phyloP scores from a whole-genome alignment of 92 coral and sea anemone species.

The Virgularia gustaviana region DNA sequence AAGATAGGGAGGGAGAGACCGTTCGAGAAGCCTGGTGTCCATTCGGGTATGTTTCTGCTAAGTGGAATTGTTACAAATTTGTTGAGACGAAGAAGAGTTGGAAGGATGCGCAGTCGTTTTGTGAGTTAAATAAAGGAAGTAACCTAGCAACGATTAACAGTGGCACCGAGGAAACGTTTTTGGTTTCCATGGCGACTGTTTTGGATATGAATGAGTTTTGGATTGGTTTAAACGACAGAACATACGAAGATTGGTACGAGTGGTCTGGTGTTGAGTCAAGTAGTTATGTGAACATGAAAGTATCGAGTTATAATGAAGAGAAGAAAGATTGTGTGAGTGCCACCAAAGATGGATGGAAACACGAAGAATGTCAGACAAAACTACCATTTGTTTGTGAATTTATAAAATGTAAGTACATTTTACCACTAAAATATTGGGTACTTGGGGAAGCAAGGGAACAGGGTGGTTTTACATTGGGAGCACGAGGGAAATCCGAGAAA shows the following conservation, averaged over 20 bases:
- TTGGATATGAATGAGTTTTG: neutral
- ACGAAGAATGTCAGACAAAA: neutral
- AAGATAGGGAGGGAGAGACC: neutral
- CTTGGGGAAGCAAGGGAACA: no score
- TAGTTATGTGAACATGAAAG: neutral
- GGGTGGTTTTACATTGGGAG: no score
- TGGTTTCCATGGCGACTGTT: neutral
- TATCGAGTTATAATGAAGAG: neutral
- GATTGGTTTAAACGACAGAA: conserved; percentile 15
- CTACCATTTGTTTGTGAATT: conserved; percentile 9
- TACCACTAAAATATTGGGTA: no score
- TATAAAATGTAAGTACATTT: conserved; percentile 9
- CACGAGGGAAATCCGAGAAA: no score
- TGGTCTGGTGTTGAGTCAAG: neutral
- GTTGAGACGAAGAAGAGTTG: neutral
- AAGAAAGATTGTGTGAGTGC: conserved; percentile 5
- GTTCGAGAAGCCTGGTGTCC: conserved; percentile 9
- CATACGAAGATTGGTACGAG: neutral
- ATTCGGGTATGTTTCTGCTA: neutral
- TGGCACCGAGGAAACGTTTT: neutral
- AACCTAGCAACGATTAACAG: neutral
- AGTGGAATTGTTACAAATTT: conserved; percentile 8
- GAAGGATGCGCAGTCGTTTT: neutral
- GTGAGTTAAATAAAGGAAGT: conserved; percentile 1
- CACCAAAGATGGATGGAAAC: conserved; percentile 10